A percentile compares a stretch with the other conserved stretches of the same genome.
Evolutionary conservation across 2,888 invertebrate species (phyloP).

Genomic region (Aphidoletes aphidimyza): DNA sequence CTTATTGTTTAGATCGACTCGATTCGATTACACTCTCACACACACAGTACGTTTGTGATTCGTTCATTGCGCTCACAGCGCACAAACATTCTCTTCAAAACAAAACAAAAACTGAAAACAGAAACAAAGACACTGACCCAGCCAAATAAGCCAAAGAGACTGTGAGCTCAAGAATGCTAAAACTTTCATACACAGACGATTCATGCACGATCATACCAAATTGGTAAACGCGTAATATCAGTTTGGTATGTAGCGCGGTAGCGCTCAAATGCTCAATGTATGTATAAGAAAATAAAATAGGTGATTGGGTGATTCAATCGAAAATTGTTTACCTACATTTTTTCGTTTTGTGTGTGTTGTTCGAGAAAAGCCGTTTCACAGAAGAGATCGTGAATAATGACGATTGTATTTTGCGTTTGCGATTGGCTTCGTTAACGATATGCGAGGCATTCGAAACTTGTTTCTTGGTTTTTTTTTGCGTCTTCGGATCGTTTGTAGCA

Average conservation of each 20-base stretch:
- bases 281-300: neutral
- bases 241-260: too few relatives aligned
- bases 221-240: neutral
- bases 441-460: neutral
- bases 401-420: neutral
- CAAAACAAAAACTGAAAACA: neutral
- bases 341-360: too few relatives aligned
- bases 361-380: neutral
- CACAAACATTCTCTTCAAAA: neutral
- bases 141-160: neutral
- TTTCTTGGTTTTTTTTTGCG: too few relatives aligned
- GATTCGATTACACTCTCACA: too few relatives aligned
- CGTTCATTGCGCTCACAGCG: too few relatives aligned
- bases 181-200: neutral
- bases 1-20: neutral
- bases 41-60: too few relatives aligned
- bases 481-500: neutral
- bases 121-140: slow-evolving; percentile 23
- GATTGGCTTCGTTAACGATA: slow-evolving; percentile 36
- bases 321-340: slow-evolving; percentile 47
- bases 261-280: too few relatives aligned
- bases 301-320: slow-evolving; percentile 49
- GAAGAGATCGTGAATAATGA: slow-evolving; percentile 3
- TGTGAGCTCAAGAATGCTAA: neutral
- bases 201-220: neutral